phyloP scores from a whole-genome alignment of 92 coral and sea anemone genomes.

The Palythoa heliodiscus region DNA sequence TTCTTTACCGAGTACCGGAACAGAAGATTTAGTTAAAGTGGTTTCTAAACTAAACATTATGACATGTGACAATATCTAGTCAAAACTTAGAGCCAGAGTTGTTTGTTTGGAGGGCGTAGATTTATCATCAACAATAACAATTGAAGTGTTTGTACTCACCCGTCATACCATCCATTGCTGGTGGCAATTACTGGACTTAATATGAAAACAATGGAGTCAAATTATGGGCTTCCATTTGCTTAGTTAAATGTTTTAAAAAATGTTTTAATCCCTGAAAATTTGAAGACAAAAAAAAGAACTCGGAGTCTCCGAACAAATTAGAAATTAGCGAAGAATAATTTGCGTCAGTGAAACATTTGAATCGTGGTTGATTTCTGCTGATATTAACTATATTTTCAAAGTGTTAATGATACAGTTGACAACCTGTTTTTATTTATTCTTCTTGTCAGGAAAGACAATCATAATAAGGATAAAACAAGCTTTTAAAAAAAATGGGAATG shows the following conservation, averaged over 20 bases:
- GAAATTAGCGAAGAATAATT: not conserved
- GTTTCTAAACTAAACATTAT: too few species aligned
- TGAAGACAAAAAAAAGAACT: not conserved
- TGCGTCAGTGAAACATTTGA: not conserved
- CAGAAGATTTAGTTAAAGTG: too few species aligned
- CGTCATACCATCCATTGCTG: not conserved
- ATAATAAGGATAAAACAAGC: not conserved
- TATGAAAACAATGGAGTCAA: conserved; percentile 2
- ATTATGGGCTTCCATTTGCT: not conserved
- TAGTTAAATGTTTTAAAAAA: not conserved
- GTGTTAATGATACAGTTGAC: not conserved
- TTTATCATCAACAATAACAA: too few species aligned
- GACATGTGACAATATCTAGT: too few species aligned
- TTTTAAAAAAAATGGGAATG: not conserved
- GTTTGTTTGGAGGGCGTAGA: too few species aligned
- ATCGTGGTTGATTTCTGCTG: conserved; percentile 8
- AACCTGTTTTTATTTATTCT: conserved; percentile 21
- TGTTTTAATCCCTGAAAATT: not conserved
- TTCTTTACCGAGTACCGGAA: too few species aligned
- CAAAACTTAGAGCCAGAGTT: too few species aligned
- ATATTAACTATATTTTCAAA: not conserved
- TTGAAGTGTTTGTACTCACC: not conserved
- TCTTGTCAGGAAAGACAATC: not conserved
- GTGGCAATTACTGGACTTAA: conserved; percentile 15
- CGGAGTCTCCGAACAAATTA: not conserved